These are phyloP conservation scores for Phylloscopus trochilus DNA, from an alignment of 2,113 vertebrate species.

Conservation along the genomic window DNA sequence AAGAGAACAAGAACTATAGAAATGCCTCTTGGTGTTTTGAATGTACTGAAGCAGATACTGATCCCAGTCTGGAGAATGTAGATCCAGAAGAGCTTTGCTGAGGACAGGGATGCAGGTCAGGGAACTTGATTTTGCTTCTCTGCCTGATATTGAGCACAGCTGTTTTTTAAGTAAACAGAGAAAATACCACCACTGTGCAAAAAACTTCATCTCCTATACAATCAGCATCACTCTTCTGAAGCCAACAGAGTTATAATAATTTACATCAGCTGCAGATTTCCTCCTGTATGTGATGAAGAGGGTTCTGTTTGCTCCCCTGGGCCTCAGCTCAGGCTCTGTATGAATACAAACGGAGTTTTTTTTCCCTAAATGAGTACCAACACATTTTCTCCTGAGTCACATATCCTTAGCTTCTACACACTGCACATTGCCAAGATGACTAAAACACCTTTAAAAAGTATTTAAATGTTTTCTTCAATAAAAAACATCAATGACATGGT, in stretches of 20 bases:
- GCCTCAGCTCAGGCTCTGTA: not conserved
- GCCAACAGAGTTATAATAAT: not conserved
- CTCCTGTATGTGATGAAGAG: not conserved
- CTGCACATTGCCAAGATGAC: not conserved
- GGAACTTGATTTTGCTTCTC: not conserved
- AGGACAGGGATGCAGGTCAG: not conserved
- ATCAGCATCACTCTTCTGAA: not conserved
- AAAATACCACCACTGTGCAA: not conserved
- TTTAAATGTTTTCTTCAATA: constrained; percentile 10
- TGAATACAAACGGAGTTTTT: not conserved
- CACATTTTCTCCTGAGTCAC: not conserved
- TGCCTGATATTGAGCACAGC: not conserved
- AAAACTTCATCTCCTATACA: not conserved
- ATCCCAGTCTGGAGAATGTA: not conserved
- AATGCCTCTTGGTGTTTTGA: not conserved
- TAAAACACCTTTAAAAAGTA: not conserved
- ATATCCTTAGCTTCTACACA: not conserved
- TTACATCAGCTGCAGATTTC: not conserved
- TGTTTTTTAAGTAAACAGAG: not conserved
- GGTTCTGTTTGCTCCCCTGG: not conserved
- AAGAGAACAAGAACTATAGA: not conserved
- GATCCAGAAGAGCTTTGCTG: not conserved
- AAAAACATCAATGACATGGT: not conserved
- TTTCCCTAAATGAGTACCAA: not conserved
- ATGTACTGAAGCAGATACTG: not conserved